Evolutionary conservation across 2,888 invertebrate genomes (phyloP), one percentile per base, ranked within the genome.

Genomic region (Dendrolimus houi): DNA sequence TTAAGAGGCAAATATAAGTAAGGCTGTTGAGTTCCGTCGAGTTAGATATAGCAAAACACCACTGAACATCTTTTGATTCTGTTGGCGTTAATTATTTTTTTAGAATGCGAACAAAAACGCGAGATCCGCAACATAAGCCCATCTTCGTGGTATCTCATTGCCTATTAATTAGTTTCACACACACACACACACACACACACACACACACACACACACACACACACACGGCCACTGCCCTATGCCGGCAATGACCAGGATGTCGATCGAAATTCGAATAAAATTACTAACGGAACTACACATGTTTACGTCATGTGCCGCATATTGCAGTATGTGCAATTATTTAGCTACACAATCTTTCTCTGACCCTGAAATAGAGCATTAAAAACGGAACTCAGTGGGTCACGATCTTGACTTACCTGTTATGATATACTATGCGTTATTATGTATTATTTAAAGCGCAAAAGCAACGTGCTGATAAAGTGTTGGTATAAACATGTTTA

Each of bases 51-150:
- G 40, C 55, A 55, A 59, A 29, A 52, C 54, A 47, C n/a, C 54
- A 52, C 58, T 56, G 54, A 56, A 56, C 56, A 54, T 29, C 56
- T 52, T 47, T 55, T 47, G 52, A 55, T 55, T 58, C 58, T 52
- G 54, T 56, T 58, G 54, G 56, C 56, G 56, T 56, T 59, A 59
- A 59, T 59, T 59, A 59, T 54, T 40, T 42, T n/a, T 58, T 70
- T 72, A 70, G 79, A 78, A 81, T 82, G 82, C 77, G 79, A 65
- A 72, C 72, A 85, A 85, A 84, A 84, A 83, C 71, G 58, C 62
- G 56, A 78, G 72, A 79, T 79, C 82, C 81, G 81, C 73, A 60
- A 79, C 74, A 74, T 74, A 77, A 73, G 65, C 70, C 68, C 68
- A 70, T 64, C 62, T 53, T 57, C 47, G 29, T 29, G 29, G 47